Evolutionary conservation across 1,140 invertebrate genomes (phyloP), one percentile per base, ranked within the genome.

Genomic region (Mamestra configurata): DNA sequence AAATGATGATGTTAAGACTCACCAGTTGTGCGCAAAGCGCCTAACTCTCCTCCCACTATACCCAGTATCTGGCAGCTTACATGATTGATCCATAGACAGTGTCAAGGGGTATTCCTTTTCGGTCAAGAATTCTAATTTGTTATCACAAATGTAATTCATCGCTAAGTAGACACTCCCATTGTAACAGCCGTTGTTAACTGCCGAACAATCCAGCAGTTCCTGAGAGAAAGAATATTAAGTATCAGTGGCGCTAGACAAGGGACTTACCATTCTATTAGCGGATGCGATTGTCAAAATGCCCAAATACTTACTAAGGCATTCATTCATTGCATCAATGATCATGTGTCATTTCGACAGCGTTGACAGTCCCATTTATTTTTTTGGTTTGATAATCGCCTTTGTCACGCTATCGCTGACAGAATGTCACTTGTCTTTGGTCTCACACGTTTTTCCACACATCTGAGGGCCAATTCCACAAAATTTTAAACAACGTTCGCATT

Each of bases 191-290:
- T 95, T 92, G 89, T 97, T 97, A 81, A 96, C 94, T 46, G 88
- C 89, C 2, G 97, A 96, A 94, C 98, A 98, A 90, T 98, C 98
- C 78, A 98, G 97, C 85, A 98, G 95, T 96, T 98, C 91, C 84
- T 93, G 83, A 76, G 70, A 84, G 68, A 27, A 40, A 70, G 51
- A 20, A 40, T n/a, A 8, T 20, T 18, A 64, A 13, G 7, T 6
- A 6, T 55, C 18, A 31, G 27, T 31, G 5, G 27, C 5, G 5
- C 2, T 31, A 31, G 27, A n/a, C n/a, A n/a, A n/a, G n/a, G n/a
- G n/a, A n/a, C n/a, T n/a, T n/a, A n/a, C n/a, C n/a, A n/a, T n/a
- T n/a, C n/a, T n/a, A n/a, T n/a, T n/a, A n/a, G n/a, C n/a, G n/a
- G n/a, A n/a, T n/a, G n/a, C n/a, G n/a, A n/a, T n/a, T n/a, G n/a